A percentile compares a stretch with the other conserved stretches of the same genome.
Conservation (phyloP, 2,113 vertebrate species). For the Herpetotheres cachinnans region DNA sequence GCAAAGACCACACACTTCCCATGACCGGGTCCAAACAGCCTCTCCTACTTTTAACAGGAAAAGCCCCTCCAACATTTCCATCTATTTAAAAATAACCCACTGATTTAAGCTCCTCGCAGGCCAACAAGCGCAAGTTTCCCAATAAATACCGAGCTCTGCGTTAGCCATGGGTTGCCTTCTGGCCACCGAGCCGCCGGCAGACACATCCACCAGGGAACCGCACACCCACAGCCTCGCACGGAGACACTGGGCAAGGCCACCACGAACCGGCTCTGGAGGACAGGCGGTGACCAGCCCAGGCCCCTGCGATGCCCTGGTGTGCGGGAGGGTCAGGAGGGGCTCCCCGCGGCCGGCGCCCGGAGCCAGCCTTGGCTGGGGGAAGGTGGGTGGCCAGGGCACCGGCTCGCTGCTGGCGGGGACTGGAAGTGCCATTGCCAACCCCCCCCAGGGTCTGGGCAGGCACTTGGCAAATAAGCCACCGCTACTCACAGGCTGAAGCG, state of each 20-base stretch:
- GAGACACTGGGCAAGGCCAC: not conserved
- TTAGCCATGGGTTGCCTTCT: not conserved
- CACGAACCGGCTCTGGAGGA: rapidly evolving
- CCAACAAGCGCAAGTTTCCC: not conserved
- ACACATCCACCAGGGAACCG: too few relatives aligned
- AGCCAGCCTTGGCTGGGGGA: not conserved
- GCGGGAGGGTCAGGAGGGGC: not conserved
- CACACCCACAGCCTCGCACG: rapidly evolving
- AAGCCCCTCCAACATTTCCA: not conserved
- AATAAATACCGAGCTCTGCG: not conserved
- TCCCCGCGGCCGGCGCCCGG: rapidly evolving
- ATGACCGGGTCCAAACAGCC: not conserved
- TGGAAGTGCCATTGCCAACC: not conserved
- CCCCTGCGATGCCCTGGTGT: rapidly evolving
- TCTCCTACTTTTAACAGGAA: not conserved
- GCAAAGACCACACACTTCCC: not conserved
- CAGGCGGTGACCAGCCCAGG: rapidly evolving
- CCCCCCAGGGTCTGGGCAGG: not conserved
- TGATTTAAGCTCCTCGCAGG: not conserved
- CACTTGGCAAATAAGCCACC: not conserved
- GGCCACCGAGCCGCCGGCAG: not conserved
- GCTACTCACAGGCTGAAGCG: not conserved
- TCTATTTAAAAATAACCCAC: not conserved
- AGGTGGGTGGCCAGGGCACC: rapidly evolving
- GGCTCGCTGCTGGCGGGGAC: not conserved